Conservation (phyloP, 1,140 invertebrate species). For the Pseudomyrmex sp. region DNA sequence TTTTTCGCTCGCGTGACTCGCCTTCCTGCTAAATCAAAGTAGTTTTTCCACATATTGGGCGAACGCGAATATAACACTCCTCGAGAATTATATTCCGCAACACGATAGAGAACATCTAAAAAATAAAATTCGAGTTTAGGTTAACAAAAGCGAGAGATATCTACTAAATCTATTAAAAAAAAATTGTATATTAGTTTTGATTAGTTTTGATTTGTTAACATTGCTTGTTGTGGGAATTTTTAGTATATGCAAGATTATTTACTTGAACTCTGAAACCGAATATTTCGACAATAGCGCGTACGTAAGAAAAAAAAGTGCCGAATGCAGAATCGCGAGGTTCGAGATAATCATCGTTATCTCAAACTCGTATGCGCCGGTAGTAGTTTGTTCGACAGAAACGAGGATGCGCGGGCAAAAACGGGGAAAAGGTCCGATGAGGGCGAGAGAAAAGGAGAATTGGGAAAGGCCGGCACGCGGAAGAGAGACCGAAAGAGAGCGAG, state of each 20-base stretch:
- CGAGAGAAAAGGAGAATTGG: constrained; percentile 3
- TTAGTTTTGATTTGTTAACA: no score
- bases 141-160: background rate
- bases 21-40: constrained; percentile 36
- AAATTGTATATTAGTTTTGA: no score
- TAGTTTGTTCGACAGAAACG: constrained; percentile 54
- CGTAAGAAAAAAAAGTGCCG: constrained; percentile 39
- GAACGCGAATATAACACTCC: constrained; percentile 3
- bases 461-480: background rate
- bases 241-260: background rate
- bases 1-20: constrained; percentile 53
- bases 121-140: background rate
- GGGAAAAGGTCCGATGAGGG: constrained; percentile 31
- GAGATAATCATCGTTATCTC: constrained; percentile 59
- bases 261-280: constrained; percentile 1
- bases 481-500: constrained; percentile 28
- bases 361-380: constrained; percentile 37
- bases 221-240: no score
- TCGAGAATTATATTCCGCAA: constrained; percentile 5
- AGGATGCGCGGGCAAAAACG: constrained; percentile 41
- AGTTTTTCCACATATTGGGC: constrained; percentile 34
- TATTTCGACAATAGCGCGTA: constrained; percentile 19
- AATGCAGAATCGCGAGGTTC: constrained; percentile 44
- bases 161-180: no score
- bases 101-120: background rate